phyloP scores from a whole-genome alignment of 2,113 vertebrate species.

The Nibea albiflora region DNA sequence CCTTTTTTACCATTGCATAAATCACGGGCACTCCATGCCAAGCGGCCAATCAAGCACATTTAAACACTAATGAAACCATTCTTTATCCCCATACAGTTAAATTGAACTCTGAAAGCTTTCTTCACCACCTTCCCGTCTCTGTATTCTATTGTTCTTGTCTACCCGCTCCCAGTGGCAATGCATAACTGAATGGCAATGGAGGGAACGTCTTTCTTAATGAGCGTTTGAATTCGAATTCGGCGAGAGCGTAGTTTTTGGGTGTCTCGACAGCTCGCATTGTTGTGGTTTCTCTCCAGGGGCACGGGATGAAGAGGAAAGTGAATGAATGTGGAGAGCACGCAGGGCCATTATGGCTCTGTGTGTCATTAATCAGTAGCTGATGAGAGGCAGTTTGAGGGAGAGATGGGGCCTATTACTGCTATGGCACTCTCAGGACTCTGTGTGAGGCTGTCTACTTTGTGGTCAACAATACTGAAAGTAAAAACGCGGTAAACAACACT shows the following conservation, averaged over 20 bases:
- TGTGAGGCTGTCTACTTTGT: slow-evolving; percentile 50
- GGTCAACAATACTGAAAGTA: slow-evolving; percentile 64
- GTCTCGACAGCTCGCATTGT: slow-evolving; percentile 63
- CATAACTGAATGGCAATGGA: slow-evolving; percentile 66
- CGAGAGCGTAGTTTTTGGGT: slow-evolving; percentile 49
- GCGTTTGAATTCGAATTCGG: slow-evolving; percentile 60
- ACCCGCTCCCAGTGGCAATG: slow-evolving; percentile 48
- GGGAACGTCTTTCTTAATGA: slow-evolving; percentile 75
- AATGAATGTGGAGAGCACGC: slow-evolving; percentile 66
- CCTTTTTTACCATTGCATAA: slow-evolving; percentile 38
- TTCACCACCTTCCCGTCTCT: slow-evolving; percentile 50
- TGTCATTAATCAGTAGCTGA: slow-evolving; percentile 80
- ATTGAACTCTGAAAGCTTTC: slow-evolving; percentile 54
- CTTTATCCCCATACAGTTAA: slow-evolving; percentile 57
- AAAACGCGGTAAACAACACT: slow-evolving; percentile 60
- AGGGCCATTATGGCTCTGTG: slow-evolving; percentile 70
- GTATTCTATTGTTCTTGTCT: slow-evolving; percentile 50
- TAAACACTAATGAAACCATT: slow-evolving; percentile 68
- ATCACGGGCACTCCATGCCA: slow-evolving; percentile 54
- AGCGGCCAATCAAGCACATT: slow-evolving; percentile 62
- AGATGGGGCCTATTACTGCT: slow-evolving; percentile 69
- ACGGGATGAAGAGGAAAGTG: slow-evolving; percentile 66
- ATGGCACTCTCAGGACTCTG: slow-evolving; percentile 64
- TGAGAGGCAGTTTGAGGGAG: slow-evolving; percentile 72
- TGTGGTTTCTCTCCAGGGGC: slow-evolving; percentile 67